phyloP scores from a whole-genome alignment of 1,140 invertebrate species.

The Choristoneura fumiferana region DNA sequence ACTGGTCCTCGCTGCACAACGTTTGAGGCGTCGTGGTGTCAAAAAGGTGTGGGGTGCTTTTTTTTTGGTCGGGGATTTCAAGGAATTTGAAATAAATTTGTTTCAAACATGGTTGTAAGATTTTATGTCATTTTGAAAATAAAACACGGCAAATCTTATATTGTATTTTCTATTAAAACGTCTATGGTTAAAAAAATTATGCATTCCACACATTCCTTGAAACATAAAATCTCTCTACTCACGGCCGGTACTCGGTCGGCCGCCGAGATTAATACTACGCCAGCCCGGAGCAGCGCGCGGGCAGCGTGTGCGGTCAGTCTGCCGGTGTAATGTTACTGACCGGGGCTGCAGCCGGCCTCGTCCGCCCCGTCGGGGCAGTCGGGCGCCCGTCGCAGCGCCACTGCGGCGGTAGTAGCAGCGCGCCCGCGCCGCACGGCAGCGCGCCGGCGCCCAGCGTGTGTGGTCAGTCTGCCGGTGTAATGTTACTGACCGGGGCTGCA shows the following conservation, averaged over 20 bases:
- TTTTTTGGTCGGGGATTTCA: constrained; percentile 85
- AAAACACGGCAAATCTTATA: no score
- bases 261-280: no score
- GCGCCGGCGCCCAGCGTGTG: constrained; percentile 26
- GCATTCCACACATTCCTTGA: no score
- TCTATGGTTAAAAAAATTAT: no score
- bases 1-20: constrained; percentile 68
- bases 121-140: no score
- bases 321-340: constrained; percentile 84
- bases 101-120: no score
- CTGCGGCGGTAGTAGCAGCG: constrained; percentile 43
- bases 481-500: constrained; percentile 65
- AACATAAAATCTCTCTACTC: no score
- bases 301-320: constrained; percentile 82
- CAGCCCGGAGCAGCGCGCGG: constrained; percentile 77
- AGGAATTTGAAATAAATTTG: constrained; percentile 80
- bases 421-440: constrained; percentile 27
- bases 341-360: constrained; percentile 77
- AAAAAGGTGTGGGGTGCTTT: constrained; percentile 73
- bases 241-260: no score
- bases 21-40: constrained; percentile 22
- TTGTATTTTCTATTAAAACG: no score
- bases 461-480: not conserved
- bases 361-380: constrained; percentile 36
- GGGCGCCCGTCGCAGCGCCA: constrained; percentile 88